Percentiles rank a stretch among this genome's conserved stretches.
Evolutionary conservation across 1,140 invertebrate species (phyloP).

Genomic region (Heliconius nattereri): DNA sequence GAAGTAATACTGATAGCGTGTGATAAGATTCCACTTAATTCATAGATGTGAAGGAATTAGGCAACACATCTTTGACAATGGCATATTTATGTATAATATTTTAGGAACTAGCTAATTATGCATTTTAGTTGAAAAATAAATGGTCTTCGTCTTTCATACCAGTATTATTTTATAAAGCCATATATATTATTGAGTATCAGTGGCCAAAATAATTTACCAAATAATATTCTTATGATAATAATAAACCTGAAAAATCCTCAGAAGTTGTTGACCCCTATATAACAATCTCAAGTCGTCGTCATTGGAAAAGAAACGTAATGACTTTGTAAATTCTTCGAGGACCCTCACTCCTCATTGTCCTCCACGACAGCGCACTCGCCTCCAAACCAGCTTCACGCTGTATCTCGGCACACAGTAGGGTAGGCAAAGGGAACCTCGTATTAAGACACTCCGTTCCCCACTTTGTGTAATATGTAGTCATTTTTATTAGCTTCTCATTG

Average conservation of each 20-base stretch:
- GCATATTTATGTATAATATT: too few relatives aligned
- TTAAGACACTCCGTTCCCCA: too few relatives aligned
- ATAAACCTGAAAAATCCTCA: neutral
- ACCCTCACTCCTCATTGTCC: neutral
- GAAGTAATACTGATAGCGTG: neutral
- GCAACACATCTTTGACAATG: neutral
- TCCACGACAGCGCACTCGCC: neutral
- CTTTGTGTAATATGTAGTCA: too few relatives aligned
- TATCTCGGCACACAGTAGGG: too few relatives aligned
- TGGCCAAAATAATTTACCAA: neutral
- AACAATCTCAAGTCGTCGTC: neutral
- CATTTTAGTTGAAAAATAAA: too few relatives aligned
- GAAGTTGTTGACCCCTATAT: neutral
- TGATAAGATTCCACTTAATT: neutral
- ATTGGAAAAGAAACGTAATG: slow-evolving; percentile 2
- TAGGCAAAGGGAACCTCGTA: too few relatives aligned
- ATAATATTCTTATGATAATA: neutral
- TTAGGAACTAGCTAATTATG: too few relatives aligned
- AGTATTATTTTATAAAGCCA: too few relatives aligned
- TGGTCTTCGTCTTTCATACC: too few relatives aligned
- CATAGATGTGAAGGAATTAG: neutral
- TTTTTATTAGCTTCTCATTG: too few relatives aligned
- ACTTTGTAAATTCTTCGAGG: neutral
- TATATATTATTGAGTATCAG: too few relatives aligned
- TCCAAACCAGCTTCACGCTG: neutral